Percentiles rank a stretch among this genome's conserved stretches.
Evolutionary conservation across 2,888 invertebrate species (phyloP).

Genomic region (Pyrocoelia pectoralis): DNA sequence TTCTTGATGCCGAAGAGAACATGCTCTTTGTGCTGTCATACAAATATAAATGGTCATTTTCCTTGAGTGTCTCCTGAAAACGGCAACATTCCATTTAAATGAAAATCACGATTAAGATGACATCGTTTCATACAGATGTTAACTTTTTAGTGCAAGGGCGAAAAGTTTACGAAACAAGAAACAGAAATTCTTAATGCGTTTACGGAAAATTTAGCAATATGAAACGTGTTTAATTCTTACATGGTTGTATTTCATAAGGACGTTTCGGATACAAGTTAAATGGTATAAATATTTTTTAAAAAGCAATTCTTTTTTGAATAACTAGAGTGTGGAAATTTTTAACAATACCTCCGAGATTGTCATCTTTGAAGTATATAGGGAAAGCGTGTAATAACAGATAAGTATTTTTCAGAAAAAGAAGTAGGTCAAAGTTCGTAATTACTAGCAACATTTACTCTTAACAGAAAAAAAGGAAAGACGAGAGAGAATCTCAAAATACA

Average conservation of each 20-base stretch:
- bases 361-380: slow-evolving; percentile 17
- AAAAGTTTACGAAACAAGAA: slow-evolving; percentile 17
- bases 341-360: slow-evolving; percentile 8
- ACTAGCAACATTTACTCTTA: slow-evolving; percentile 2
- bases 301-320: background rate
- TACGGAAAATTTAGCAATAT: slow-evolving; percentile 17
- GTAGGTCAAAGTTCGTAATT: slow-evolving; percentile 19
- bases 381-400: slow-evolving; percentile 23
- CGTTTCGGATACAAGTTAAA: background rate
- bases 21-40: slow-evolving; percentile 27
- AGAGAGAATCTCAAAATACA: background rate
- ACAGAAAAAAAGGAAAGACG: background rate
- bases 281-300: slow-evolving; percentile 9
- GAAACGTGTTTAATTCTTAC: slow-evolving; percentile 14
- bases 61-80: slow-evolving; percentile 44
- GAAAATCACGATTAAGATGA: slow-evolving; percentile 41
- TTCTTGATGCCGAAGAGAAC: slow-evolving; percentile 19
- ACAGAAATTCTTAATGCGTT: slow-evolving; percentile 11
- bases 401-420: slow-evolving; percentile 17
- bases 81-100: slow-evolving; percentile 45
- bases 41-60: slow-evolving; percentile 43
- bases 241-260: background rate
- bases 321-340: slow-evolving; percentile 11
- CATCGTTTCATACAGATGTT: slow-evolving; percentile 39
- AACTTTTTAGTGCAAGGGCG: slow-evolving; percentile 25